These are phyloP conservation scores for Rana temporaria DNA, from an alignment of 2,113 vertebrate species.

Conservation along the genomic window DNA sequence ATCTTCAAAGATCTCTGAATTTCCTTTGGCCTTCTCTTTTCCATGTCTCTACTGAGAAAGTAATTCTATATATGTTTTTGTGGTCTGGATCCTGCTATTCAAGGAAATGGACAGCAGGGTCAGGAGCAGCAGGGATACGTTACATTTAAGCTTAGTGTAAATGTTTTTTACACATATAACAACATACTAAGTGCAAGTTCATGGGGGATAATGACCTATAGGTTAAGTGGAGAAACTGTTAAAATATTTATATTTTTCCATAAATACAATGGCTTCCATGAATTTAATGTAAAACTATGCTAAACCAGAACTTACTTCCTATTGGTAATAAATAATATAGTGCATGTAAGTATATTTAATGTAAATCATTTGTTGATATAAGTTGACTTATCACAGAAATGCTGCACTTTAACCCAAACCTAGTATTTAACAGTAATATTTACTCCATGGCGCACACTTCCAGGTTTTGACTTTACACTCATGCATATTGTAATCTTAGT, in stretches of 20 bases:
- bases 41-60: conserved; percentile 10
- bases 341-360: neutral
- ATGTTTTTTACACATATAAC: conserved; percentile 28
- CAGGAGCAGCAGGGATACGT: conserved; percentile 46
- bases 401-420: neutral
- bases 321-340: neutral
- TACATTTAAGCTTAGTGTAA: conserved; percentile 32
- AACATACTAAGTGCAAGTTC: conserved; percentile 40
- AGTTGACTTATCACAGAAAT: neutral
- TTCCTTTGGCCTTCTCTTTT: neutral
- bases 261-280: neutral
- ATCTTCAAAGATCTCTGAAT: conserved; percentile 1
- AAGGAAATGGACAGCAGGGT: conserved; percentile 38
- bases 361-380: neutral
- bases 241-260: conserved; percentile 15
- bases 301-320: neutral
- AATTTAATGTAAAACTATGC: neutral
- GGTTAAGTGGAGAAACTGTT: conserved; percentile 46
- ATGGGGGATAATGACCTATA: conserved; percentile 36
- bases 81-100: conserved; percentile 48
- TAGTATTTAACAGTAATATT: neutral
- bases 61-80: conserved; percentile 49
- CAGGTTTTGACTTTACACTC: conserved; percentile 17
- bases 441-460: neutral
- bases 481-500: neutral